Percentiles rank a stretch among this genome's conserved stretches.
Evolutionary conservation across 2,888 invertebrate genomes (phyloP).

Genomic region (Noctua fimbriata): DNA sequence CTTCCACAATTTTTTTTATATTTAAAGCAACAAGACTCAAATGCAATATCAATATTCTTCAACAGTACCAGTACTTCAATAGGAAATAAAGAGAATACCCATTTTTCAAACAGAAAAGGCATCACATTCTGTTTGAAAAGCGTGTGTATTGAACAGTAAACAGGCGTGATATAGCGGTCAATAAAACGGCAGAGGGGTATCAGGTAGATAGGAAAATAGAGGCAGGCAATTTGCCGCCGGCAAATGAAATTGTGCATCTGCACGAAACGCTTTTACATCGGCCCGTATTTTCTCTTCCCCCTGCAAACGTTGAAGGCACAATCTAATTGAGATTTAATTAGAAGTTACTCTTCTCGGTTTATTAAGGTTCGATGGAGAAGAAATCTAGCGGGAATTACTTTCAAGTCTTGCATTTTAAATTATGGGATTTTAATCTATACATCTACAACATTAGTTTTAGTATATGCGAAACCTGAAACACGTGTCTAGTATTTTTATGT

Average conservation of each 20-base stretch:
- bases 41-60: not conserved
- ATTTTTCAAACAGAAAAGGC: conserved; percentile 7
- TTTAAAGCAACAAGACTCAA: not conserved
- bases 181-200: conserved; percentile 61
- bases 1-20: not conserved
- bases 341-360: conserved; percentile 38
- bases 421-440: not conserved
- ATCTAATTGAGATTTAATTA: conserved; percentile 57
- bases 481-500: too few species aligned
- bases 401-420: conserved; percentile 1
- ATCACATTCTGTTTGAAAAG: conserved; percentile 31
- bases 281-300: conserved; percentile 45
- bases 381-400: conserved; percentile 10
- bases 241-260: conserved; percentile 66
- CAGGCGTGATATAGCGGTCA: conserved; percentile 52
- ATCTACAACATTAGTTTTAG: too few species aligned
- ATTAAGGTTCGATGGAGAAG: conserved; percentile 12
- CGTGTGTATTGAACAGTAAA: conserved; percentile 40
- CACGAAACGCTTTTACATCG: conserved; percentile 59
- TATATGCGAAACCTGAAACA: too few species aligned
- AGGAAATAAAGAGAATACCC: conserved; percentile 12
- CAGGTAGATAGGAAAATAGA: conserved; percentile 52
- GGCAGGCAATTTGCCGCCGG: conserved; percentile 63
- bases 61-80: not conserved
- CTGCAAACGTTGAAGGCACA: conserved; percentile 43